phyloP scores from a whole-genome alignment of 2,888 invertebrate species.

The Congeria kusceri region DNA sequence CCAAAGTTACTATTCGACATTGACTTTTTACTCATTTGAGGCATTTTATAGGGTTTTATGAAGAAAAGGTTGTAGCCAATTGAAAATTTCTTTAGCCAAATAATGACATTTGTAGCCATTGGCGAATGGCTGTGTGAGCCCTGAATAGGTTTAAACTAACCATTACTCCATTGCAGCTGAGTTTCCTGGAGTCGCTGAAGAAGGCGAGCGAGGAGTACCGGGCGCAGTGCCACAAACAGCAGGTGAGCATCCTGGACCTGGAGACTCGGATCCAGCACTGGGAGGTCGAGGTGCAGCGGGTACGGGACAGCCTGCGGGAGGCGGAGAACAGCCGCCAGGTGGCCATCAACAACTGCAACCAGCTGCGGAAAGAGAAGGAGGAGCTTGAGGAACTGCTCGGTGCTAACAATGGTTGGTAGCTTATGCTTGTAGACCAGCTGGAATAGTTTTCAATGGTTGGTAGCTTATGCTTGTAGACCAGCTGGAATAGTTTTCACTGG shows the following conservation, averaged over 20 bases:
- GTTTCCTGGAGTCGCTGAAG: conserved; percentile 61
- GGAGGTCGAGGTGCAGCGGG: conserved; percentile 37
- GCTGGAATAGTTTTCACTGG: no score
- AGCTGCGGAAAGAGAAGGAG: conserved; percentile 61
- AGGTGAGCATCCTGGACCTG: conserved; percentile 52
- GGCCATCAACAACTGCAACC: conserved; percentile 45
- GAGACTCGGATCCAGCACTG: conserved; percentile 60
- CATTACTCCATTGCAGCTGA: conserved; percentile 50
- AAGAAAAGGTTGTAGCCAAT: no score
- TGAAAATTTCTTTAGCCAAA: no score
- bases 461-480: no score
- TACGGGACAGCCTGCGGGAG: conserved; percentile 50
- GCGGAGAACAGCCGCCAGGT: conserved; percentile 53
- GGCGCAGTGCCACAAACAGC: conserved; percentile 59
- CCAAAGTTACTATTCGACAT: no score
- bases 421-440: no score
- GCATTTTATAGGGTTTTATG: no score
- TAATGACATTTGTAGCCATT: no score
- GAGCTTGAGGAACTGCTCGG: conserved; percentile 68
- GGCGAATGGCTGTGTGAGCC: no score
- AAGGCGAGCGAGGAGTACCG: conserved; percentile 65
- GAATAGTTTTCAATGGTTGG: no score
- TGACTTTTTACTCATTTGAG: no score
- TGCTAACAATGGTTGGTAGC: conserved; percentile 48
- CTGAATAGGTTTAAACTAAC: no score